A percentile compares a stretch with the other conserved stretches of the same genome.
Conservation (phyloP, 2,113 vertebrate species). For the Morone saxatilis region DNA sequence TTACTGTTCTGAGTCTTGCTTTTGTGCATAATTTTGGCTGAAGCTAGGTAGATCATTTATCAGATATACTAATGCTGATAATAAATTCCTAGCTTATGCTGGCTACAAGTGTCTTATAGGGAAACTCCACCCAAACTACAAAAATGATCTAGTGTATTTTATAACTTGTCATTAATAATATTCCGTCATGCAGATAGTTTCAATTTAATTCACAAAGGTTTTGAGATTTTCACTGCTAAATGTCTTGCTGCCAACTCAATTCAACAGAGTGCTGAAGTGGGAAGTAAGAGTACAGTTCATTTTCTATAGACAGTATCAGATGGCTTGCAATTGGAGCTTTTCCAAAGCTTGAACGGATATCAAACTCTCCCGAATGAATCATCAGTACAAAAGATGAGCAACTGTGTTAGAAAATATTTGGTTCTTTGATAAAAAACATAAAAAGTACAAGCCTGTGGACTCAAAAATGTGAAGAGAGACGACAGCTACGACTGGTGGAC, state of each 20-base stretch:
- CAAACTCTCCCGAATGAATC: slow-evolving; percentile 20
- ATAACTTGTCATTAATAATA: not conserved
- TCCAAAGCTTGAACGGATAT: slow-evolving; percentile 38
- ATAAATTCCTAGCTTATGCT: not conserved
- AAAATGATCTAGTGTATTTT: slow-evolving; percentile 6
- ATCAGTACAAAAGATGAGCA: slow-evolving; percentile 30
- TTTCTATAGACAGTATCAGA: not conserved
- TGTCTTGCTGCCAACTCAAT: slow-evolving; percentile 19
- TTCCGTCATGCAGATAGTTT: not conserved
- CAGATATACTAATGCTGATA: not conserved
- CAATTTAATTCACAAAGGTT: not conserved
- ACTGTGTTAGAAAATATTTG: slow-evolving; percentile 6
- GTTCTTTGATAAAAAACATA: not conserved
- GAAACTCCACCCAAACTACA: slow-evolving; percentile 9
- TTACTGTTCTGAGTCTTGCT: not conserved
- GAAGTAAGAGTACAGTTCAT: not conserved
- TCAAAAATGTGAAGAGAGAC: not conserved
- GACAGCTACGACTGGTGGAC: not conserved
- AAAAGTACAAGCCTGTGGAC: not conserved
- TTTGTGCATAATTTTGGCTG: not conserved
- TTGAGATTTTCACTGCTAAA: slow-evolving; percentile 15
- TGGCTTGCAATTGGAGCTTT: slow-evolving; percentile 20
- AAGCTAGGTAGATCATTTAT: slow-evolving; percentile 1
- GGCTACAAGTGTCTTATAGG: not conserved
- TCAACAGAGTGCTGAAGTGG: slow-evolving; percentile 30